Percentiles rank a stretch among this genome's conserved stretches.
phyloP scores from a whole-genome alignment of 2,888 invertebrate species.

The Diadromus collaris region DNA sequence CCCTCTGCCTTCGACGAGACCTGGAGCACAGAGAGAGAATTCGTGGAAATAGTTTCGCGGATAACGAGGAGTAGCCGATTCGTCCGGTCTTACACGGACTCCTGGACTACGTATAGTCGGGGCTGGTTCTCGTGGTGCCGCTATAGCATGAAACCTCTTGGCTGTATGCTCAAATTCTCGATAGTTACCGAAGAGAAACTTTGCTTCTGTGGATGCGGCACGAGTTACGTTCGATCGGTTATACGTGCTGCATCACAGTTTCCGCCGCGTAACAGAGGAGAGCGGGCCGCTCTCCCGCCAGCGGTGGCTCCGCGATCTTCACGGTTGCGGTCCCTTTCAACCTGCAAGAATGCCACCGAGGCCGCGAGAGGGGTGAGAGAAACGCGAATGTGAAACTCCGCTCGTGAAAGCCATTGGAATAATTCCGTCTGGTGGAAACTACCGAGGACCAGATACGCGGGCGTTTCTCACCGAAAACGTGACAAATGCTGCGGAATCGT shows the following conservation, averaged over 20 bases:
- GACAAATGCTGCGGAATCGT: conserved; percentile 27
- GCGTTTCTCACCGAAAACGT: conserved; percentile 5
- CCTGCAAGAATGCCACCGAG: conserved; percentile 7
- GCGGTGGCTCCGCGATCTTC: conserved; percentile 4
- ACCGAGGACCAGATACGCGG: not conserved
- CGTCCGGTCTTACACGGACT: conserved; percentile 42
- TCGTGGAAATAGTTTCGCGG: conserved; percentile 62
- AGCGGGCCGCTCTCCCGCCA: not conserved
- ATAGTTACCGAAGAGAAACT: conserved; percentile 38
- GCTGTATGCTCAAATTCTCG: conserved; percentile 37
- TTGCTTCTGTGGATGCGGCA: conserved; percentile 20
- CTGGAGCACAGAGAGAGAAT: conserved; percentile 45
- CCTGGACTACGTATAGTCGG: not conserved
- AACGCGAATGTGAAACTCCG: not conserved
- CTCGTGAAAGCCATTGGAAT: conserved; percentile 17
- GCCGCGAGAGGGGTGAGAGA: not conserved
- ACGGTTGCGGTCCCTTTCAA: conserved; percentile 5
- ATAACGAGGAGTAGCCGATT: conserved; percentile 58
- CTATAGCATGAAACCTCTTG: conserved; percentile 4
- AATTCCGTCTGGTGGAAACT: conserved; percentile 9
- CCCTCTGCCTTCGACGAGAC: not conserved
- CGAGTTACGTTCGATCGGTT: conserved; percentile 39
- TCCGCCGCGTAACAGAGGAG: conserved; percentile 6
- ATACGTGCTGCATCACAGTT: conserved; percentile 38
- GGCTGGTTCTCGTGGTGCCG: not conserved